Conservation (phyloP, 2,113 vertebrate species). For the Podiceps cristatus region DNA sequence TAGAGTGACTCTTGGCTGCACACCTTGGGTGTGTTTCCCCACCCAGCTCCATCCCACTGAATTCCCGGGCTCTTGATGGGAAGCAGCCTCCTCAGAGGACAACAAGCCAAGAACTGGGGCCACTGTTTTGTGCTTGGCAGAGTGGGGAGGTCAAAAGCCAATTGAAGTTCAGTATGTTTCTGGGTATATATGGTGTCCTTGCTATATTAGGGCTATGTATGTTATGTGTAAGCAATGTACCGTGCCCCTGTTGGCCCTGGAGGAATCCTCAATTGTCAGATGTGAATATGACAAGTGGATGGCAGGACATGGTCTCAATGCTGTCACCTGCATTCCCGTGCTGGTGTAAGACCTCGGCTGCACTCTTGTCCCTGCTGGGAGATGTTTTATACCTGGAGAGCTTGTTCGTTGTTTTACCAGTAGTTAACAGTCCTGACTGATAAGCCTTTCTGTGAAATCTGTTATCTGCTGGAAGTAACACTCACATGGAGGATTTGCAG, state of each 20-base stretch:
- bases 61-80: background rate
- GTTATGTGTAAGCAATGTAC: background rate
- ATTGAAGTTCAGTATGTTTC: background rate
- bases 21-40: background rate
- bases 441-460: background rate
- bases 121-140: background rate
- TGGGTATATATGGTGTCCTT: background rate
- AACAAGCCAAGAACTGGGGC: background rate
- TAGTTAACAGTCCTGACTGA: background rate
- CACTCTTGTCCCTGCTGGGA: background rate
- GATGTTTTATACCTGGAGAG: background rate
- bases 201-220: background rate
- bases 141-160: background rate
- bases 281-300: background rate
- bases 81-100: background rate
- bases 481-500: constrained; percentile 34
- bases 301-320: background rate
- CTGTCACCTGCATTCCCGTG: background rate
- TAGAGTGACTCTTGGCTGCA: background rate
- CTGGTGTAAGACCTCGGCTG: background rate
- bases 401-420: background rate
- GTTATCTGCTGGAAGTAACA: constrained; percentile 28
- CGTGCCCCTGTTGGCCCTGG: background rate
- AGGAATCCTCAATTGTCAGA: background rate
- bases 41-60: background rate